phyloP scores from a whole-genome alignment of 2,797 vertebrate genomes.

The Acanthurus tractus region DNA sequence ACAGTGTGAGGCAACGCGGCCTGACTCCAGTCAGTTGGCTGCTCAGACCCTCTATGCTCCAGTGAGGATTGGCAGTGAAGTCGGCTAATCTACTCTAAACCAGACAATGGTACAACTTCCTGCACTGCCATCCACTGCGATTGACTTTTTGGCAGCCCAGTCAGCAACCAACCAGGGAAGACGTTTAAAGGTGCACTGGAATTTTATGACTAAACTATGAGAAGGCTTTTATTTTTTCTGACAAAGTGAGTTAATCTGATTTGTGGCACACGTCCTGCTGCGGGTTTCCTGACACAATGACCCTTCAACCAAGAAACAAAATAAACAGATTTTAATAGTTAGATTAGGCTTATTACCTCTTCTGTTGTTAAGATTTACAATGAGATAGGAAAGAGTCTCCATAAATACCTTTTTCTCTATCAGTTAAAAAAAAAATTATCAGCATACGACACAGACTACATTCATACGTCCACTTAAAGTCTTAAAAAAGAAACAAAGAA shows the following conservation, averaged over 20 bases:
- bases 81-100: background rate
- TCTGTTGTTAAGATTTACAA: background rate
- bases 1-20: background rate
- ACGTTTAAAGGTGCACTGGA: background rate
- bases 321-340: too few species aligned
- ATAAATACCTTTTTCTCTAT: background rate
- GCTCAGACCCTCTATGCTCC: background rate
- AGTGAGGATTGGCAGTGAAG: background rate
- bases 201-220: background rate
- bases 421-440: background rate
- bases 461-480: background rate
- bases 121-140: background rate
- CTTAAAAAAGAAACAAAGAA: constrained; percentile 34
- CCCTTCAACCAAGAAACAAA: too few species aligned
- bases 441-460: background rate
- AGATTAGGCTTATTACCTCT: too few species aligned
- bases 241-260: background rate
- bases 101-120: background rate
- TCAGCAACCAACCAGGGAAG: background rate
- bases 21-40: background rate
- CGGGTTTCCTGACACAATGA: too few species aligned
- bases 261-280: too few species aligned
- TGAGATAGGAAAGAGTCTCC: background rate
- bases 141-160: background rate
- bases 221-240: background rate